Conservation (phyloP, 1,140 invertebrate genomes). For the Charaxes varanes region DNA sequence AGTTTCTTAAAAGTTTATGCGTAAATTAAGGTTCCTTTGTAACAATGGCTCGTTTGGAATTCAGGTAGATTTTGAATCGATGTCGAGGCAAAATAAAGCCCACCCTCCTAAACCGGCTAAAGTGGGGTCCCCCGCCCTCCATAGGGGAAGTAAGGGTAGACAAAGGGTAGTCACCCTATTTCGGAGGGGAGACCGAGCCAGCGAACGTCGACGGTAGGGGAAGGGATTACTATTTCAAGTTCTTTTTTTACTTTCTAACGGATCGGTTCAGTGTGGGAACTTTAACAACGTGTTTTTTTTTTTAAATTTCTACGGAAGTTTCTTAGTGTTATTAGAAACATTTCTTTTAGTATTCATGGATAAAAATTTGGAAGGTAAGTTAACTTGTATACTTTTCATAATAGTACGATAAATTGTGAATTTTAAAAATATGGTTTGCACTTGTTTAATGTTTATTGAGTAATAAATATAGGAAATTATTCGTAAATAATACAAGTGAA, state of each 20-base stretch:
- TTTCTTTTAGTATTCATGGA: no score
- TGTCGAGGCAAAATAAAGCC: constrained; percentile 32
- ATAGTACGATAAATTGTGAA: no score
- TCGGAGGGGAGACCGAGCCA: constrained; percentile 57
- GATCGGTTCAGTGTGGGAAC: constrained; percentile 34
- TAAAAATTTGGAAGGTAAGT: no score
- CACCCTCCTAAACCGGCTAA: constrained; percentile 49
- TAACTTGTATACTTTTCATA: no score
- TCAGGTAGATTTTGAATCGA: constrained; percentile 20
- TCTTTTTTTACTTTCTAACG: constrained; percentile 43
- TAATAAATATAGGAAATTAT: no score
- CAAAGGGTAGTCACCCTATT: constrained; percentile 68
- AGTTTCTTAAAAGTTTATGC: no score
- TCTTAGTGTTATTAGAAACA: background rate
- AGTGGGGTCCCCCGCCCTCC: constrained; percentile 64
- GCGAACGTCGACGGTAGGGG: constrained; percentile 52
- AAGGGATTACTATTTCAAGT: constrained; percentile 59
- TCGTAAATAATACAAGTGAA: no score
- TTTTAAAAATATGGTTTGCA: no score
- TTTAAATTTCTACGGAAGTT: constrained; percentile 3
- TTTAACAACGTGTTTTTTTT: constrained; percentile 23
- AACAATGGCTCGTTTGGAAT: constrained; percentile 1
- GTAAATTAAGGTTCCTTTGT: background rate
- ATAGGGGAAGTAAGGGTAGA: constrained; percentile 61
- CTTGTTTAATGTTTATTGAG: no score